phyloP scores from a whole-genome alignment of 2,888 invertebrate genomes.

The Zaprionus lineosus region DNA sequence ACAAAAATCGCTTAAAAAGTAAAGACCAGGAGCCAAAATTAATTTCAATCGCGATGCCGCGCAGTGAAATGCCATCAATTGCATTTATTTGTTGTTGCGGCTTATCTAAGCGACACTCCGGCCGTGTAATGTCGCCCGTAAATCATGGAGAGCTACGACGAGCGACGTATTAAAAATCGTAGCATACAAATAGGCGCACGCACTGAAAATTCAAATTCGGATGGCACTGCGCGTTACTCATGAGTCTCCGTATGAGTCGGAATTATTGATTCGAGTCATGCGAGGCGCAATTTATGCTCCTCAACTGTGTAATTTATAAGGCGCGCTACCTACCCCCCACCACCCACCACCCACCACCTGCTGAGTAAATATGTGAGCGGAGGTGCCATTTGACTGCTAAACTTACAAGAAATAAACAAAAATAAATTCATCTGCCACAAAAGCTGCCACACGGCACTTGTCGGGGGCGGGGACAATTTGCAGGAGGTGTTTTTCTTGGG shows the following conservation, averaged over 20 bases:
- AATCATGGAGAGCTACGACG: constrained; percentile 30
- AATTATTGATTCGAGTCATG: constrained; percentile 16
- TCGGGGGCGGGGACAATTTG: constrained; percentile 6
- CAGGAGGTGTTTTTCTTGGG: background rate
- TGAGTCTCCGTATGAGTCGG: constrained; percentile 1
- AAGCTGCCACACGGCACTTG: constrained; percentile 49
- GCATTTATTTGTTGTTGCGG: no score
- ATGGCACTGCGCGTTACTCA: constrained; percentile 2
- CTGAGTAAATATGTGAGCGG: background rate
- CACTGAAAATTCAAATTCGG: constrained; percentile 13
- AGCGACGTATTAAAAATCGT: background rate
- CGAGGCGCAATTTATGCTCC: constrained; percentile 43
- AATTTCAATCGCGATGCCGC: no score
- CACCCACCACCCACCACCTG: background rate
- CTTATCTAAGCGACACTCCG: constrained; percentile 18
- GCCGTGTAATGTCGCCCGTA: constrained; percentile 24
- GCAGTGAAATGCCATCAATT: no score
- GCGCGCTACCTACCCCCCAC: constrained; percentile 22
- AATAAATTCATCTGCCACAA: constrained; percentile 64
- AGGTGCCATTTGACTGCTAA: constrained; percentile 21
- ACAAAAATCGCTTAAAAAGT: no score
- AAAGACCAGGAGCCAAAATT: no score
- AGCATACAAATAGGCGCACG: constrained; percentile 15
- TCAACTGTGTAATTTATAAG: constrained; percentile 51
- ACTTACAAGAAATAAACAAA: constrained; percentile 55